phyloP scores from a whole-genome alignment of 1,140 invertebrate genomes.

The Drosophila trapezifrons region DNA sequence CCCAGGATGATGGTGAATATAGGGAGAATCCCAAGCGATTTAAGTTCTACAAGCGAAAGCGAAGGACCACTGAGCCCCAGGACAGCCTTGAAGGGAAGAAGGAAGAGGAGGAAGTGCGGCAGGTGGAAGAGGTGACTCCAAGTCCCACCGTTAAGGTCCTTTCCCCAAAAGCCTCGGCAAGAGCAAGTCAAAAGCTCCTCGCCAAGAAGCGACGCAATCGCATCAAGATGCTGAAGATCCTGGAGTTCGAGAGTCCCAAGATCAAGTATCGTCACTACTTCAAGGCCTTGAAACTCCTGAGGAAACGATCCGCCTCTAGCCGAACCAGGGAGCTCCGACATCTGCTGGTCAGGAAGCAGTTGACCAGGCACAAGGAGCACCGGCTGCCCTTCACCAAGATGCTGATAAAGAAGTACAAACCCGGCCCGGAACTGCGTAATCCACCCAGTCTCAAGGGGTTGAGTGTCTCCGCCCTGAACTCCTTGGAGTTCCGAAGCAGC shows the following conservation, averaged over 20 bases:
- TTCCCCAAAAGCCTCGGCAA: conserved; percentile 29
- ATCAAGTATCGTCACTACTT: conserved; percentile 70
- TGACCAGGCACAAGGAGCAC: conserved; percentile 50
- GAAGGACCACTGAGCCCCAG: conserved; percentile 46
- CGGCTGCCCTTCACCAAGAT: conserved; percentile 68
- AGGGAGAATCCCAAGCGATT: conserved; percentile 56
- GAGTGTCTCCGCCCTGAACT: conserved; percentile 47
- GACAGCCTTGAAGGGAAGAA: not conserved
- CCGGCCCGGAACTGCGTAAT: conserved; percentile 14
- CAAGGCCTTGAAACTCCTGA: conserved; percentile 48
- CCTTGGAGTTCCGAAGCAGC: conserved; percentile 36
- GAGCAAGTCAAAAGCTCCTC: conserved; percentile 44
- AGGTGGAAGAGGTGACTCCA: not conserved
- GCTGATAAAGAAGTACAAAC: conserved; percentile 53
- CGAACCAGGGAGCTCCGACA: conserved; percentile 28
- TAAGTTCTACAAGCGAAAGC: conserved; percentile 78
- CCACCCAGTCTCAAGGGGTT: conserved; percentile 56
- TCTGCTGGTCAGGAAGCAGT: conserved; percentile 35
- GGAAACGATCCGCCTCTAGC: conserved; percentile 27
- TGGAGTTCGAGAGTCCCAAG: conserved; percentile 70
- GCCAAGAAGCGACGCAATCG: conserved; percentile 66
- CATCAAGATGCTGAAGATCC: conserved; percentile 68
- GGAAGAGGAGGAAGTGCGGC: not conserved
- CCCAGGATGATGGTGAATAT: conserved; percentile 16
- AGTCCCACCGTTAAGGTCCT: not conserved